Conservation (phyloP, 2,113 vertebrate genomes). For the Megalops atlanticus region DNA sequence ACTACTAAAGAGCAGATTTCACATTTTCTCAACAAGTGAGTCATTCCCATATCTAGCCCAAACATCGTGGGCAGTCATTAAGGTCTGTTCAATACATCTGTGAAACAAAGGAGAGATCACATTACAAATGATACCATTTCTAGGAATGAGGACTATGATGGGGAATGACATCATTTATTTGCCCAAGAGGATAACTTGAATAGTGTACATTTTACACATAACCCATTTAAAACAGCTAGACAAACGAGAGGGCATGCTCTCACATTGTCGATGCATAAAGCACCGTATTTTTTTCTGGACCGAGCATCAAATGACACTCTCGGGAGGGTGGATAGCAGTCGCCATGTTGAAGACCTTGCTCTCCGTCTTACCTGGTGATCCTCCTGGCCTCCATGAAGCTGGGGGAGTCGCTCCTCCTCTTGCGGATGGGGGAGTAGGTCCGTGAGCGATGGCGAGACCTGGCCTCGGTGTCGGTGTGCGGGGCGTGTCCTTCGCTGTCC, state of each 20-base stretch:
- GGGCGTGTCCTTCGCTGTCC: conserved; percentile 71
- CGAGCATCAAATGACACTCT: too few relatives aligned
- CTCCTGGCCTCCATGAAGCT: conserved; percentile 97
- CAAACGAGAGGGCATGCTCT: neutral
- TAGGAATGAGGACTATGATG: neutral
- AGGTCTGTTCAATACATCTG: too few relatives aligned
- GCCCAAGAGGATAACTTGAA: neutral
- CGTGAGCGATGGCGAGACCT: conserved; percentile 82
- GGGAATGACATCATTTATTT: neutral
- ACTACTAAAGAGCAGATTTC: neutral
- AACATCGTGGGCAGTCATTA: too few relatives aligned
- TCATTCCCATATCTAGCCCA: neutral
- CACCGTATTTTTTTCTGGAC: neutral
- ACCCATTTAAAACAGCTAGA: neutral
- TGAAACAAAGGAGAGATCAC: neutral
- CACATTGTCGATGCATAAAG: neutral
- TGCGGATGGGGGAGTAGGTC: conserved; percentile 78
- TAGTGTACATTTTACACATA: neutral
- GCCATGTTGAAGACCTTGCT: too few relatives aligned
- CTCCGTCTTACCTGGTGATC: conserved; percentile 86
- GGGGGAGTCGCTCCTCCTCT: conserved; percentile 91
- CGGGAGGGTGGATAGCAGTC: too few relatives aligned
- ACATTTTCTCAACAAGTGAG: neutral
- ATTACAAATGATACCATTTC: too few relatives aligned
- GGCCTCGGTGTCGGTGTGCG: conserved; percentile 80